phyloP scores from a whole-genome alignment of 1,140 invertebrate genomes.

The Scaptomyza montana region DNA sequence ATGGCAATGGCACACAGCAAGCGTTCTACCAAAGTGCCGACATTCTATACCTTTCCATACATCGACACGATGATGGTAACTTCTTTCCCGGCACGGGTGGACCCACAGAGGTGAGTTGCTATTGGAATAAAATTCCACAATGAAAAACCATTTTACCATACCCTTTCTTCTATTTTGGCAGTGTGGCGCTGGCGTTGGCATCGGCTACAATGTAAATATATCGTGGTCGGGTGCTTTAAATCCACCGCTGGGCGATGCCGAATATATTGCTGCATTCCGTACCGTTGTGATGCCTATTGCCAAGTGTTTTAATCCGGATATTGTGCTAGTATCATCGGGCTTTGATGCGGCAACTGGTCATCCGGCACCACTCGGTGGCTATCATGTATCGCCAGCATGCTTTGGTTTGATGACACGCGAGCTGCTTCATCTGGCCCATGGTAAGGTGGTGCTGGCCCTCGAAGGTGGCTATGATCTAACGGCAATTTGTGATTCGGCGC shows the following conservation, averaged over 20 bases:
- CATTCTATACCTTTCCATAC: slow-evolving; percentile 98
- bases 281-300: slow-evolving; percentile 96
- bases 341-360: slow-evolving; percentile 98
- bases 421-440: slow-evolving; percentile 94
- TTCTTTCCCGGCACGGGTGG: slow-evolving; percentile 99
- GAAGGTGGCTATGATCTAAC: slow-evolving; percentile 98
- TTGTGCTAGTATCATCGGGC: slow-evolving; percentile 98
- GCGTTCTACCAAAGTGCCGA: slow-evolving; percentile 98
- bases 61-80: slow-evolving; percentile 99
- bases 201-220: slow-evolving; percentile 98
- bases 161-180: slow-evolving; percentile 17
- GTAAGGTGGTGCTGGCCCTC: slow-evolving; percentile 94
- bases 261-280: slow-evolving; percentile 98
- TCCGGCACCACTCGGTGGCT: slow-evolving; percentile 96
- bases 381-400: slow-evolving; percentile 95
- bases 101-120: slow-evolving; percentile 88
- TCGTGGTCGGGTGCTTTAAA: slow-evolving; percentile 96
- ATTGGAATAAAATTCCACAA: not conserved
- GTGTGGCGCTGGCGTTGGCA: slow-evolving; percentile 95
- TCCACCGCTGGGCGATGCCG: slow-evolving; percentile 97
- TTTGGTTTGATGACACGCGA: slow-evolving; percentile 99
- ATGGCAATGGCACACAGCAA: slow-evolving; percentile 99
- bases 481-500: slow-evolving; percentile 98
- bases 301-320: slow-evolving; percentile 96
- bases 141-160: not conserved